Percentiles rank a stretch among this genome's conserved stretches.
Conservation (phyloP, 2,797 vertebrate species). For the Gastrophryne carolinensis region DNA sequence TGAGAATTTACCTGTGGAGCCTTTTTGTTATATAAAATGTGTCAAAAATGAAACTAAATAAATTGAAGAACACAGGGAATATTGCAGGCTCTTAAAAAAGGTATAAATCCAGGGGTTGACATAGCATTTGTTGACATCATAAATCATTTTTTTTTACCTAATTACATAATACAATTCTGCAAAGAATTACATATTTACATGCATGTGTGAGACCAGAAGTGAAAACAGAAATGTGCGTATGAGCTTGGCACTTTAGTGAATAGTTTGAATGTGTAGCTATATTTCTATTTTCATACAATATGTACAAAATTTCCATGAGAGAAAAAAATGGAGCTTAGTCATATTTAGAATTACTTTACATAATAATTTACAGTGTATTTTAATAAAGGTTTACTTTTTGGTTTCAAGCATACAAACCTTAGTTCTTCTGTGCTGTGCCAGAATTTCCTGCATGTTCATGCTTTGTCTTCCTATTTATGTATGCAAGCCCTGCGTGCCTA, state of each 20-base stretch:
- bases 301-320: constrained; percentile 61
- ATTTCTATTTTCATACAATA: constrained; percentile 62
- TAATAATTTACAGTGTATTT: constrained; percentile 66
- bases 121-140: not conserved
- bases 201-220: constrained; percentile 57
- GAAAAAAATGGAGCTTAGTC: constrained; percentile 60
- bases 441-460: constrained; percentile 68
- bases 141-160: not conserved
- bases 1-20: too few relatives aligned
- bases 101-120: not conserved
- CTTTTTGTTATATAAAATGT: not conserved
- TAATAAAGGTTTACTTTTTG: constrained; percentile 64
- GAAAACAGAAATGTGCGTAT: constrained; percentile 58
- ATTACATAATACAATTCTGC: constrained; percentile 16
- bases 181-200: constrained; percentile 45
- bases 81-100: too few relatives aligned
- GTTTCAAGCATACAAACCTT: constrained; percentile 69
- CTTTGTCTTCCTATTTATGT: constrained; percentile 59
- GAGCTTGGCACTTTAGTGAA: constrained; percentile 76
- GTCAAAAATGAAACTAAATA: not conserved
- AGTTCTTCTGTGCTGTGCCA: constrained; percentile 63
- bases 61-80: not conserved
- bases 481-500: constrained; percentile 77
- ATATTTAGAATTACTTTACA: constrained; percentile 61
- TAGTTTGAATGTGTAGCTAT: constrained; percentile 63